Evolutionary conservation across 2,113 vertebrate genomes (phyloP), one percentile per base, ranked within the genome.

Genomic region (Embiotoca jacksoni): DNA sequence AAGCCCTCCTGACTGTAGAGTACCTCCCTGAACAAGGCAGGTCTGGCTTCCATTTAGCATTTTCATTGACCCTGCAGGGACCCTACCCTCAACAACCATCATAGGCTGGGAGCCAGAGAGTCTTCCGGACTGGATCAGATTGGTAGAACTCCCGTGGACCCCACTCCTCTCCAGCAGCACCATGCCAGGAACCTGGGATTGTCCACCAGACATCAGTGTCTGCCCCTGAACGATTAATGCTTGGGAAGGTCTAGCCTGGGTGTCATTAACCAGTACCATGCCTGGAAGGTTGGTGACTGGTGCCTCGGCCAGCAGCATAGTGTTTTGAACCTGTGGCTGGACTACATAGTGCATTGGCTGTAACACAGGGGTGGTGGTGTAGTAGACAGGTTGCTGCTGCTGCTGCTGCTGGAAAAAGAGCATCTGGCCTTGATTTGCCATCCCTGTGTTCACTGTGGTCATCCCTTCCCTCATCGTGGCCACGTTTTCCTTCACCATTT

Each of bases 341-440:
- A 93, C 63, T 35, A 92, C 16, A 23, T 92, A 94, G 6, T 88
- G 93, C 75, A 89, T 66, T 1, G 90, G 85, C 68, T 93, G 92
- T 50, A 93, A 0, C 9, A 90, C 2, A 4, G 91, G 91, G 7
- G 80, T 41, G 2, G 91, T 80, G 67, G 83, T 80, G 63, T 89
- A 91, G 71, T 91, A 94, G 41, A 94, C 15, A 23, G 92, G 93
- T 70, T 93, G 92, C 71, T 92, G 92, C 71, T 92, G 93, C 46
- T 92, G 91, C 56, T 85, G 92, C 44, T 93, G 92, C 41, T 84
- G 84, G n/a, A 93, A 5, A n/a, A 94, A 5, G 31, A 94, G 0
- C 32, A 92, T 91, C 49, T 90, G 89, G 47, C 80, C 82, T 66
- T 80, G 83, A 57, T 68, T 81, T 47, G 16, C 54, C 36, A 71